Base-by-base conservation (phyloP, 2,113 vertebrate genomes). In the Ifrita kowaldi region DNA sequence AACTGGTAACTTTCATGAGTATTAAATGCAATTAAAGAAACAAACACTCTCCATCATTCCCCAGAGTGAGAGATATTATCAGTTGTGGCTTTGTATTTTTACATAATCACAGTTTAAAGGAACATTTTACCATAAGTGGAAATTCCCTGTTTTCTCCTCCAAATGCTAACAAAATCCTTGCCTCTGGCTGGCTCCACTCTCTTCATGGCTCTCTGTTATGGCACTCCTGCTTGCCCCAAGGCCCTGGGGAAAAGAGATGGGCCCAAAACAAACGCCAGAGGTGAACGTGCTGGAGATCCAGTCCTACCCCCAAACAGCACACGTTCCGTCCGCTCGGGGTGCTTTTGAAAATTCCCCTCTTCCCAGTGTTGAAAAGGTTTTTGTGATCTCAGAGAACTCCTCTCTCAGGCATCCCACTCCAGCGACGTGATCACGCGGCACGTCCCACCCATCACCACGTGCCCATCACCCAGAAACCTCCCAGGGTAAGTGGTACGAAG, bases 41-140 rank as follows among this genome's bases (percentile, higher is more conserved):
- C 92, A 95, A 96, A 96, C 95, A 95, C 84, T 93, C 80, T 94
- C 89, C 85, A 87, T 91, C 93, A 80, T 93, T 95, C 95, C 90
- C 90, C 90, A 96, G 90, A 94, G 89, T 93, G 91, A 97, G 94
- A 96, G 95, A 97, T 97, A 93, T 24, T 87, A 96, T 97, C 94
- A 85, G 91, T 52, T 94, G 95, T 53, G 95, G 96, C 91, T 97
- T 96, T 97, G 86, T 93, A 95, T 95, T 97, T 97, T 97, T 96
- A 97, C 93, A 95, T 96, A 97, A 97, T 97, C 95, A 94, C 89
- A 95, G 96, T 97, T 97, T 97, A 97, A 97, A 97, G 95, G 95
- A 97, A 91, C 91, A 87, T 96, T 97, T 96, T 96, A 96, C 95
- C 95, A 90, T 91, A 80, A 85, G 95, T 96, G 97, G 97, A 97